Evolutionary conservation across 2,888 invertebrate species (phyloP).

Genomic region (Dastarcus helophoroides): DNA sequence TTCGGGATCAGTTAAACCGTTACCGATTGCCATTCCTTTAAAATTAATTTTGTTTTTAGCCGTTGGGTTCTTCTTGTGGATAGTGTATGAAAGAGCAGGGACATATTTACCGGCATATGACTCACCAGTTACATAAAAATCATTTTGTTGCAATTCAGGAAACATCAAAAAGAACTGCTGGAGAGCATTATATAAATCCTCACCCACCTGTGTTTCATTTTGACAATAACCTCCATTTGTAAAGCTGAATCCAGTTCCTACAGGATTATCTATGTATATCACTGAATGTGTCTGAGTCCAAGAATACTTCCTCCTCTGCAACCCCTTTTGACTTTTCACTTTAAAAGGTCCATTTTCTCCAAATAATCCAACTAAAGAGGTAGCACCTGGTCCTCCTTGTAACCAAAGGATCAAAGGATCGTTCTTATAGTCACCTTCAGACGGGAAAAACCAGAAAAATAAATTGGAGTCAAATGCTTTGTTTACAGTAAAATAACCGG

Average conservation of each 20-base stretch:
- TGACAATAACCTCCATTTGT: conserved; percentile 70
- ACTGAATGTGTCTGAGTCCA: conserved; percentile 68
- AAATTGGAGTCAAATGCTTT: conserved; percentile 60
- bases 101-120: conserved; percentile 64
- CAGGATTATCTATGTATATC: conserved; percentile 71
- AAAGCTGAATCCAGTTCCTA: conserved; percentile 80
- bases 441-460: conserved; percentile 83
- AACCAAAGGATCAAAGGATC: conserved; percentile 68
- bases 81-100: conserved; percentile 66
- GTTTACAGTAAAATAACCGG: conserved; percentile 70
- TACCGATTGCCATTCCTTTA: conserved; percentile 64
- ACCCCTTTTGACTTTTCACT: conserved; percentile 7
- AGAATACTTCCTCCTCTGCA: conserved; percentile 40
- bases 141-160: conserved; percentile 52
- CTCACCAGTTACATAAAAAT: conserved; percentile 76
- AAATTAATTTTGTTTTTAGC: conserved; percentile 56
- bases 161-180: conserved; percentile 70
- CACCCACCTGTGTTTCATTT: conserved; percentile 63
- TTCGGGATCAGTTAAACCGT: conserved; percentile 68
- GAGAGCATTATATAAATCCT: conserved; percentile 59
- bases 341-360: conserved; percentile 62
- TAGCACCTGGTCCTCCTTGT: conserved; percentile 69
- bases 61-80: conserved; percentile 50
- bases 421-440: conserved; percentile 32
- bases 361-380: conserved; percentile 64